Evolutionary conservation across 1,140 invertebrate genomes (phyloP), one percentile per base, ranked within the genome.

Genomic region (Drosophila teissieri): DNA sequence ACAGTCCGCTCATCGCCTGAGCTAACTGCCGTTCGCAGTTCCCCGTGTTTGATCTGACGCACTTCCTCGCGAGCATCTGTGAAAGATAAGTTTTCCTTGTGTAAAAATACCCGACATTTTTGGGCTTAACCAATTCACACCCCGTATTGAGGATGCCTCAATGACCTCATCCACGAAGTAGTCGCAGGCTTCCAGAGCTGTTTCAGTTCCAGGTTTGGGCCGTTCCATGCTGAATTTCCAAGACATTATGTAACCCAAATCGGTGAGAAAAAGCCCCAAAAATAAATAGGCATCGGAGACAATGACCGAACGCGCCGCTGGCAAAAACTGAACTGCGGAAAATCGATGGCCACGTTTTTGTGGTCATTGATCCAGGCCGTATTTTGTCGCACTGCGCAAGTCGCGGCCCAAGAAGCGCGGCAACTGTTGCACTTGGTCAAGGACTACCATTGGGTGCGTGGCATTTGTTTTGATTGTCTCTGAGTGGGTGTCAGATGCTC

Each of bases 51-150:
- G 19, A 95, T 95, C 45, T 95, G 93, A 52, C 95, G 94, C 34
- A 95, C 94, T 52, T 95, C 93, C 92, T 97, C 96, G 73, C 95
- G 93, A 2, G 94, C 95, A 94, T 96, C 95, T 96, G 92, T 4
- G 48, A 80, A 44, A 6, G 17, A 11, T 8, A 4, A 55, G 8
- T 22, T 6, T 19, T 14, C 22, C 4, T 4, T 19, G 10, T 12
- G 44, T 24, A 44, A 19, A 14, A 46, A 78, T 88, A 67, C 63
- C 6, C 45, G 10, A 19, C 61, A 49, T 31, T 57, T 48, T 15
- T 7, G n/a, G 49, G 15, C 7, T 24, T 6, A 53, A 68, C 70
- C 73, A 84, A 69, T 77, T 37, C 63, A 60, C 70, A 49, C 72
- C 67, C 42, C 64, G 64, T 17, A 65, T 42, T 5, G 84, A 64